phyloP scores from a whole-genome alignment of 2,888 invertebrate species.

The Protonemura montana region DNA sequence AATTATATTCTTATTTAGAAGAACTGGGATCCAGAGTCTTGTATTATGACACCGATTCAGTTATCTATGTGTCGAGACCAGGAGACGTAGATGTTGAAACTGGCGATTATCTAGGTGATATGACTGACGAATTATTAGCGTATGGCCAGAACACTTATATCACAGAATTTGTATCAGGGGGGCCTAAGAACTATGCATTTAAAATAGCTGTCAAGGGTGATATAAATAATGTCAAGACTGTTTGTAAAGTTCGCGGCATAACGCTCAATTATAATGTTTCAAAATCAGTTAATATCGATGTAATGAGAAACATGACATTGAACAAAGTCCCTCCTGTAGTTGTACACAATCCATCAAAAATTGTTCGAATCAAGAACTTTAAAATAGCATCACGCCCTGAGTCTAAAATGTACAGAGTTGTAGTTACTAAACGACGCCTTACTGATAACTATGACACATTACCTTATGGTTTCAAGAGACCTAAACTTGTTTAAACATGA shows the following conservation, averaged over 20 bases:
- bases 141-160: slow-evolving; percentile 53
- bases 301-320: background rate
- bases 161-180: slow-evolving; percentile 54
- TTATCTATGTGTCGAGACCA: slow-evolving; percentile 52
- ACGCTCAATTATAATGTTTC: slow-evolving; percentile 49
- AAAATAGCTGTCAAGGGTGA: slow-evolving; percentile 46
- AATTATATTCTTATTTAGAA: slow-evolving; percentile 55
- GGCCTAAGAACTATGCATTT: slow-evolving; percentile 56
- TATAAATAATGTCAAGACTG: slow-evolving; percentile 28
- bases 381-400: slow-evolving; percentile 13
- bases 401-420: background rate
- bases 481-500: too few species aligned
- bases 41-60: slow-evolving; percentile 57
- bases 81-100: slow-evolving; percentile 48
- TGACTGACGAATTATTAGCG: slow-evolving; percentile 55
- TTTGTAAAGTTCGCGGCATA: slow-evolving; percentile 53
- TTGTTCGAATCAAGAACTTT: slow-evolving; percentile 1
- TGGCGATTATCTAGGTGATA: slow-evolving; percentile 55
- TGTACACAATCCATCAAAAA: background rate
- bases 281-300: slow-evolving; percentile 18
- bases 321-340: background rate
- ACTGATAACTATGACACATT: slow-evolving; percentile 13
- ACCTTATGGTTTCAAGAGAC: slow-evolving; percentile 24
- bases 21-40: slow-evolving; percentile 53
- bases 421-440: slow-evolving; percentile 3